A percentile compares a stretch with the other conserved stretches of the same genome.
Conservation (phyloP, 2,888 invertebrate species). For the Ormyrus pomaceus region DNA sequence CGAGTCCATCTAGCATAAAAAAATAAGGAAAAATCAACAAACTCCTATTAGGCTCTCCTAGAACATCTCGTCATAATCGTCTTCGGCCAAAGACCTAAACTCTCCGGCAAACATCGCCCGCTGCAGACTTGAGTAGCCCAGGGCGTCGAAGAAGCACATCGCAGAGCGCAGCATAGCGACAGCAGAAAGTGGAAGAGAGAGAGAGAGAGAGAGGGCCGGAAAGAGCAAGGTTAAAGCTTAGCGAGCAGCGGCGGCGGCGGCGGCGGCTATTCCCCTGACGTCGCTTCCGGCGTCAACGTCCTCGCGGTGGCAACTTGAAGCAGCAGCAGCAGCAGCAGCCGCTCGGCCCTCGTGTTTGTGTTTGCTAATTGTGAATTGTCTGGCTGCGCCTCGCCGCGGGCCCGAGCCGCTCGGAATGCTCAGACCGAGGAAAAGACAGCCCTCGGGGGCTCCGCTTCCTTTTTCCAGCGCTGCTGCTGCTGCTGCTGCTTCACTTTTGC, state of each 20-base stretch:
- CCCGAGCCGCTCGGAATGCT: conserved; percentile 66
- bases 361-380: conserved; percentile 76
- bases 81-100: too few relatives aligned
- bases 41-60: too few relatives aligned
- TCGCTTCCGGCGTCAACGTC: conserved; percentile 65
- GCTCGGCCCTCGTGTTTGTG: conserved; percentile 70
- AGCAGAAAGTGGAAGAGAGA: background rate
- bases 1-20: too few relatives aligned
- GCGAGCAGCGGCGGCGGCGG: conserved; percentile 59
- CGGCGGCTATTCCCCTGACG: conserved; percentile 66
- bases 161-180: too few relatives aligned
- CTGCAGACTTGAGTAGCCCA: conserved; percentile 19
- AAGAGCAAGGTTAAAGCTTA: background rate
- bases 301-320: conserved; percentile 29
- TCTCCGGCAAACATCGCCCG: conserved; percentile 6
- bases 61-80: too few relatives aligned
- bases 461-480: background rate
- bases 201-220: conserved; percentile 55
- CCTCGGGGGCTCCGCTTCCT: conserved; percentile 56
- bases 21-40: too few relatives aligned
- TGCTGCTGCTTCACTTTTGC: conserved; percentile 2
- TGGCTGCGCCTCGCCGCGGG: conserved; percentile 54
- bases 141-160: too few relatives aligned
- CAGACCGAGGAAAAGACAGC: conserved; percentile 68
- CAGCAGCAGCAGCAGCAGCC: conserved; percentile 4